Base-by-base conservation (phyloP, 2,888 invertebrate species). In the Lasioglossum vierecki region DNA sequence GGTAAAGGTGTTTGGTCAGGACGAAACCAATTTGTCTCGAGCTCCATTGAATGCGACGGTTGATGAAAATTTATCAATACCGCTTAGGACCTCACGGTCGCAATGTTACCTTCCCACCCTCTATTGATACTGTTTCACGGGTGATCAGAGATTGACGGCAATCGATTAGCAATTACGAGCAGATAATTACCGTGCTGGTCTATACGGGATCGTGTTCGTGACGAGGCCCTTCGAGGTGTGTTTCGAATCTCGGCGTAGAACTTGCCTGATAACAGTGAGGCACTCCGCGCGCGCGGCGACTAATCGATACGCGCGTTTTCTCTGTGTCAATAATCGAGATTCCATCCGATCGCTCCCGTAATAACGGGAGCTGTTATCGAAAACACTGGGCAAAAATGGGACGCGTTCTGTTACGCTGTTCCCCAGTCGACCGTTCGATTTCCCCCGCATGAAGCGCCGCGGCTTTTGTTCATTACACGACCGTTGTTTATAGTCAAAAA, bases 141-240 rank as follows among this genome's bases (percentile, higher is more conserved):
- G 79, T 89, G 88, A 93, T 93, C 90, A 86, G 90, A 91, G 89
- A 91, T 91, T 92, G 91, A 80, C 83, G 86, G 85, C 87, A 88
- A 92, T 93, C 93, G 92, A 93, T 93, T 91, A 91, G 91, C 89
- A 91, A 93, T 93, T 92, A 93, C 89, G 86, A 89, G 85, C 85
- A 89, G 91, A 91, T 93, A 92, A 93, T 93, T 93, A 92, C 89
- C 88, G 87, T 83, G 85, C 77, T 80, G 82, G 79, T 86, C 82
- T 89, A 82, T 81, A 85, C 83, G 79, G 76, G 76, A 84, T 72
- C 74, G 73, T 79, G 74, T 41, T 79, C 46, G 63, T 81, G 77
- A 78, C 82, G 79, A 83, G 77, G 49, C 49, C 85, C 76, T 77
- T 77, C 71, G 73, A 83, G 86, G 77, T 77, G 78, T 80, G 80